These are phyloP conservation scores for Genyomyrus donnyi DNA, from an alignment of 2,113 vertebrate genomes.

Conservation along the genomic window DNA sequence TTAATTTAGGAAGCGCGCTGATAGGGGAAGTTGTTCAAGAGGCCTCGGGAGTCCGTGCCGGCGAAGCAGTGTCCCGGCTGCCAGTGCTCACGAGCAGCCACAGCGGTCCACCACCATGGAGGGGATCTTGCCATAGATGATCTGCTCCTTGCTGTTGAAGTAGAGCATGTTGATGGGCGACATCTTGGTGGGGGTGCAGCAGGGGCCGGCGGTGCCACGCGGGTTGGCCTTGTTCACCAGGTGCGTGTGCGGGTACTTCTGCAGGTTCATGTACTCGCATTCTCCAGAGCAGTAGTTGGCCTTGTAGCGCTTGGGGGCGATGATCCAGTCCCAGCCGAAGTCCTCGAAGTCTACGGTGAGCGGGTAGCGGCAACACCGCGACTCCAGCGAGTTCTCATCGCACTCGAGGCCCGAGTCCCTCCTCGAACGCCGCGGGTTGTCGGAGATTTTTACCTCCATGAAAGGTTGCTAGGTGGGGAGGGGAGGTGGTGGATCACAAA, in stretches of 20 bases:
- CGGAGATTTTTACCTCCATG: slow-evolving; percentile 78
- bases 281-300: slow-evolving; percentile 85
- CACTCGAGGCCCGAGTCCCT: slow-evolving; percentile 79
- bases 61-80: neutral
- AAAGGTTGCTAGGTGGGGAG: slow-evolving; percentile 68
- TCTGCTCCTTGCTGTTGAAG: slow-evolving; percentile 83
- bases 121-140: slow-evolving; percentile 83
- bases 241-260: slow-evolving; percentile 81
- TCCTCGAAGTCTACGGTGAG: slow-evolving; percentile 83
- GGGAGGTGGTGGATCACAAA: neutral
- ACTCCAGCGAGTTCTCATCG: slow-evolving; percentile 74
- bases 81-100: slow-evolving; percentile 70
- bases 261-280: slow-evolving; percentile 80
- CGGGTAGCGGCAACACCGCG: slow-evolving; percentile 77
- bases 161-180: slow-evolving; percentile 86
- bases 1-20: slow-evolving; percentile 20
- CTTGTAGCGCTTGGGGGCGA: slow-evolving; percentile 84
- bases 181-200: slow-evolving; percentile 85
- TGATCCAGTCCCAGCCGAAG: slow-evolving; percentile 88
- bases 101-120: slow-evolving; percentile 87
- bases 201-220: slow-evolving; percentile 73
- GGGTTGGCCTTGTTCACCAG: slow-evolving; percentile 81
- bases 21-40: neutral
- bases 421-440: slow-evolving; percentile 68
- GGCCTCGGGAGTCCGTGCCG: neutral